phyloP scores from a whole-genome alignment of 2,888 invertebrate species.

The Epirrita christyi region DNA sequence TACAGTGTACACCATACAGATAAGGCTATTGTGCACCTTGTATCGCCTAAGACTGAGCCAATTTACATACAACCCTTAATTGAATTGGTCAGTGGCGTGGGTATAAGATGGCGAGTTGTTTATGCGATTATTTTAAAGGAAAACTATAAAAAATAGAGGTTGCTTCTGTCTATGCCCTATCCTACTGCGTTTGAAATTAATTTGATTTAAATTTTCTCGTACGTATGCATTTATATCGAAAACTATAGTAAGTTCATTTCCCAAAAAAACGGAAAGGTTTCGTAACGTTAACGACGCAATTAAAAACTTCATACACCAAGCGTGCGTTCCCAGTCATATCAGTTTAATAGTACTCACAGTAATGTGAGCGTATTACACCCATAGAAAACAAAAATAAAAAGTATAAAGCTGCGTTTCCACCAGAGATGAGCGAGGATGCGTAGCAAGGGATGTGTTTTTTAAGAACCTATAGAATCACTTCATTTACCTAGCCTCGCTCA shows the following conservation, averaged over 20 bases:
- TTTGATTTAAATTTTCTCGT: no score
- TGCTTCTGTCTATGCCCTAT: no score
- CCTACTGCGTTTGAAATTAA: no score
- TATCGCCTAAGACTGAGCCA: constrained; percentile 46
- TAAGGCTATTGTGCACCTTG: constrained; percentile 31
- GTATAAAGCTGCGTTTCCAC: no score
- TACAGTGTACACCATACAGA: constrained; percentile 24
- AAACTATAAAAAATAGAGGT: no score
- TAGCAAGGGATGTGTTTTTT: no score
- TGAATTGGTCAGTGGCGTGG: constrained; percentile 46
- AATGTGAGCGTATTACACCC: constrained; percentile 12
- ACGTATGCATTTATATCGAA: not conserved
- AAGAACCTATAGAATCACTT: no score
- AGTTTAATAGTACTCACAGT: constrained; percentile 15
- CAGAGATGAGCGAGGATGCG: no score
- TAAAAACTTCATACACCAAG: constrained; percentile 40
- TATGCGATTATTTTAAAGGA: constrained; percentile 8
- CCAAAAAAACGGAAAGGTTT: constrained; percentile 25
- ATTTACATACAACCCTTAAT: constrained; percentile 62
- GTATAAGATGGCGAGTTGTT: constrained; percentile 23
- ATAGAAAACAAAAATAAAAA: not conserved
- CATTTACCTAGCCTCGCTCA: no score
- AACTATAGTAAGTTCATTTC: constrained; percentile 12
- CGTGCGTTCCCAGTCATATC: constrained; percentile 23
- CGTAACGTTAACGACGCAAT: constrained; percentile 39